These are phyloP conservation scores for Gallirallus australis DNA, from an alignment of 2,797 vertebrate genomes.

Conservation along the genomic window DNA sequence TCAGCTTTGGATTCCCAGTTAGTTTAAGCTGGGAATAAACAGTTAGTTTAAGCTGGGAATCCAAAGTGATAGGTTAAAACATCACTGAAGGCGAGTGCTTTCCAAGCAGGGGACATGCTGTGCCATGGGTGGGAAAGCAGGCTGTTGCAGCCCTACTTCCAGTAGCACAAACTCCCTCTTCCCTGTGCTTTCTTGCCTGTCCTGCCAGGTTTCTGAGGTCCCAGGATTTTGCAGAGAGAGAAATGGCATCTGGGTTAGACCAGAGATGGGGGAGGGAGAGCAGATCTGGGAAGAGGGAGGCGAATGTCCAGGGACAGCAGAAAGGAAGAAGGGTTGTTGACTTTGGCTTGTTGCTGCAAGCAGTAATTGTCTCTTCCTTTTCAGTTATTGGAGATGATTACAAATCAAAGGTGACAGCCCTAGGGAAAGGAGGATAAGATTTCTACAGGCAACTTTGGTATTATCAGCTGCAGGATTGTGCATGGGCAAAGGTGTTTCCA, in stretches of 20 bases:
- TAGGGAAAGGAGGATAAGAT: not conserved
- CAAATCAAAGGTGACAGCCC: not conserved
- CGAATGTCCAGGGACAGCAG: not conserved
- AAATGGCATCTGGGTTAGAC: not conserved
- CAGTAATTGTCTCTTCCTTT: slow-evolving; percentile 18
- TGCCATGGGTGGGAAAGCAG: not conserved
- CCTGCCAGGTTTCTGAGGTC: not conserved
- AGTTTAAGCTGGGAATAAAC: not conserved
- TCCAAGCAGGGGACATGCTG: not conserved
- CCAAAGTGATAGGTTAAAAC: not conserved
- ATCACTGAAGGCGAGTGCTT: not conserved
- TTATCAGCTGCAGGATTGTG: not conserved
- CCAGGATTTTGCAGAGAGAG: not conserved
- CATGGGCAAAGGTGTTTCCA: not conserved
- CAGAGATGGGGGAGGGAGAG: not conserved
- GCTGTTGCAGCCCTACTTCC: fast-evolving
- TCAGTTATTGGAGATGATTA: not conserved
- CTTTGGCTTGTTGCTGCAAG: not conserved
- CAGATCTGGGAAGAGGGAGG: not conserved
- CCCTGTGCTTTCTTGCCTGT: not conserved
- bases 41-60: not conserved
- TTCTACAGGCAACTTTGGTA: not conserved
- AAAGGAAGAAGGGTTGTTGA: not conserved
- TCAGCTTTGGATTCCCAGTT: not conserved
- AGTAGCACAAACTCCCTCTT: not conserved